A percentile compares a stretch with the other conserved stretches of the same genome.
Evolutionary conservation across 2,888 invertebrate genomes (phyloP).

Genomic region (Lasioglossum zephyrum): DNA sequence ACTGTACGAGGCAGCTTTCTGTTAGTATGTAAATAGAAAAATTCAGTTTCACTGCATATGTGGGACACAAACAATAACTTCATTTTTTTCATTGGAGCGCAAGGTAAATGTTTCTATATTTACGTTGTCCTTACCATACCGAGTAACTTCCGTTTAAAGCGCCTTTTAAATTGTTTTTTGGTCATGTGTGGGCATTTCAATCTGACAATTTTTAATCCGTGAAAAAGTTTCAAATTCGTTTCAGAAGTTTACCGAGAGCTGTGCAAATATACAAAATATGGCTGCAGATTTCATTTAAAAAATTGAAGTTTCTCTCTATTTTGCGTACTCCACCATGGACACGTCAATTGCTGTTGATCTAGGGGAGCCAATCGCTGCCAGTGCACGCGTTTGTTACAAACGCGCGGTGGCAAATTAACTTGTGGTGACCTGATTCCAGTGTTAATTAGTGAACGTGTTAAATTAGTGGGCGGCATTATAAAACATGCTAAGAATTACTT

Average conservation of each 20-base stretch:
- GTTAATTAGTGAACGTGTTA: neutral
- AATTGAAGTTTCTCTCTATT: neutral
- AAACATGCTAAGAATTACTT: neutral
- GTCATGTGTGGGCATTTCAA: neutral
- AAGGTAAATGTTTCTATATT: neutral
- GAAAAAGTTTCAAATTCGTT: neutral
- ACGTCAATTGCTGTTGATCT: neutral
- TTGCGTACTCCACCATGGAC: neutral
- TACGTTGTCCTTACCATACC: neutral
- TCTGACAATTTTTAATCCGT: neutral
- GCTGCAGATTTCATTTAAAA: neutral
- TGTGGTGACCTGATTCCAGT: neutral
- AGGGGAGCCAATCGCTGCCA: neutral
- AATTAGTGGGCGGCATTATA: neutral
- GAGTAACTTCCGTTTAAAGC: neutral
- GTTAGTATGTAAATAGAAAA: neutral
- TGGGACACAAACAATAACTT: neutral
- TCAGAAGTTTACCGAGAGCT: neutral
- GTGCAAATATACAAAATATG: neutral
- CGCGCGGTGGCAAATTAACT: neutral
- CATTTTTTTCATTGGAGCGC: neutral
- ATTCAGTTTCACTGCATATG: neutral
- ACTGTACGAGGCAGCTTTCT: neutral
- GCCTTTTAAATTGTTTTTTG: neutral
- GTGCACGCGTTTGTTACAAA: neutral